A percentile compares a stretch with the other conserved stretches of the same genome.
Conservation (phyloP, 1,140 invertebrate genomes). For the Drosophila burlai region DNA sequence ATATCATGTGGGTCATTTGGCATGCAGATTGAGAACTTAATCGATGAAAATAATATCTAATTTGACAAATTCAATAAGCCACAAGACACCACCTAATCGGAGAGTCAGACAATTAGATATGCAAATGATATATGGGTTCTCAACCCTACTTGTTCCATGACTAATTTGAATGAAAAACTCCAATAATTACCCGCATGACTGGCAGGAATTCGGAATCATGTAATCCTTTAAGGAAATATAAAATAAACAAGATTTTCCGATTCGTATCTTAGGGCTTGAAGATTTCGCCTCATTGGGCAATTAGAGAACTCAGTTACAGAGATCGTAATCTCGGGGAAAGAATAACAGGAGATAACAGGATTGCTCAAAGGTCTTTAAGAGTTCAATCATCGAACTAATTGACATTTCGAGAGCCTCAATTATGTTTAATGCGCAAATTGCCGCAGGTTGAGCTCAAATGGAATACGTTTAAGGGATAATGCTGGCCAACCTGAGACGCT, state of each 20-base stretch:
- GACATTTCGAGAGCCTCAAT: slow-evolving; percentile 45
- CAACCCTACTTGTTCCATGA: slow-evolving; percentile 44
- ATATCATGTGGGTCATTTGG: slow-evolving; percentile 72
- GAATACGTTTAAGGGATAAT: slow-evolving; percentile 15
- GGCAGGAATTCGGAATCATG: slow-evolving; percentile 39
- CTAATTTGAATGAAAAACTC: slow-evolving; percentile 44
- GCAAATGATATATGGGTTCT: slow-evolving; percentile 66
- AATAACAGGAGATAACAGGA: slow-evolving; percentile 8
- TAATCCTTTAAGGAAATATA: slow-evolving; percentile 69
- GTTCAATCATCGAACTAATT: slow-evolving; percentile 56
- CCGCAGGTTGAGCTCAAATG: slow-evolving; percentile 34
- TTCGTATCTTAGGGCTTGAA: slow-evolving; percentile 28
- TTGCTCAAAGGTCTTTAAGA: slow-evolving; percentile 24
- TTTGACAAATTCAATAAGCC: slow-evolving; percentile 64
- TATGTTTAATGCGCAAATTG: slow-evolving; percentile 56
- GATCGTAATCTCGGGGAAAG: slow-evolving; percentile 40
- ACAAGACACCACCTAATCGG: slow-evolving; percentile 39
- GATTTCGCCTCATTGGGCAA: slow-evolving; percentile 61
- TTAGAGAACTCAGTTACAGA: slow-evolving; percentile 9
- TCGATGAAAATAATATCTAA: slow-evolving; percentile 62
- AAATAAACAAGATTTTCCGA: slow-evolving; percentile 20
- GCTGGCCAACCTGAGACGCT: slow-evolving; percentile 17
- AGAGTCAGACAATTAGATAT: slow-evolving; percentile 69
- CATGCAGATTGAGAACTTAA: slow-evolving; percentile 79
- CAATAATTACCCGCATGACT: slow-evolving; percentile 73